phyloP scores from a whole-genome alignment of 2,888 invertebrate species.

The Mythimna pallens region DNA sequence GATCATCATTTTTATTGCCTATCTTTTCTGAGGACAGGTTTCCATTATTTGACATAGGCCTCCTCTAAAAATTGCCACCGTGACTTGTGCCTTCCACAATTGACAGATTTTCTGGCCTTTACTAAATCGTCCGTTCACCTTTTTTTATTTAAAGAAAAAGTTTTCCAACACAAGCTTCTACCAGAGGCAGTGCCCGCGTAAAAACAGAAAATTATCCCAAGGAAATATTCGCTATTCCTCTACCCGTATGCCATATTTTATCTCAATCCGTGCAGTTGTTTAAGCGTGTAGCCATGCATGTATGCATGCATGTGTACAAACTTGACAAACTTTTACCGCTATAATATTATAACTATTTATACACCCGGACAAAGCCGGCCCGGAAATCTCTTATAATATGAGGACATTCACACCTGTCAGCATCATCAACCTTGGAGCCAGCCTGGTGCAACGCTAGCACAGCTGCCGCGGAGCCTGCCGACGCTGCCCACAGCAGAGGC shows the following conservation, averaged over 20 bases:
- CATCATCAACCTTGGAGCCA: constrained; percentile 95
- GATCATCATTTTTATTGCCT: not conserved
- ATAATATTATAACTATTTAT: no score
- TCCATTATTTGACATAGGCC: not conserved
- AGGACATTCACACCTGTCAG: constrained; percentile 92
- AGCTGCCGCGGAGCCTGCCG: constrained; percentile 98
- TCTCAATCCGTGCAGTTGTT: no score
- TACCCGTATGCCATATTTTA: no score
- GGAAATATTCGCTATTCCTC: no score
- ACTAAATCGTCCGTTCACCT: not conserved
- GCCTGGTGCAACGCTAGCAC: constrained; percentile 96
- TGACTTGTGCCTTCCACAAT: not conserved
- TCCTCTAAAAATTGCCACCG: not conserved
- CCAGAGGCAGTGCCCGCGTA: no score
- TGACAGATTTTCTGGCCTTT: not conserved
- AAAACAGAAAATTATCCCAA: no score
- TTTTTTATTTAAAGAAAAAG: no score
- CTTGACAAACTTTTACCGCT: no score
- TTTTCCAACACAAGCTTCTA: no score
- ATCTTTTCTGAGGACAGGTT: not conserved
- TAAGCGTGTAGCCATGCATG: no score
- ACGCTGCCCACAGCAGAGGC: constrained; percentile 99
- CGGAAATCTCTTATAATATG: not conserved
- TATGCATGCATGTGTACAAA: no score
- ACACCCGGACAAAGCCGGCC: no score